These are phyloP conservation scores for Steatocranus sp. DNA, from an alignment of 2,797 vertebrate genomes.

Conservation along the genomic window DNA sequence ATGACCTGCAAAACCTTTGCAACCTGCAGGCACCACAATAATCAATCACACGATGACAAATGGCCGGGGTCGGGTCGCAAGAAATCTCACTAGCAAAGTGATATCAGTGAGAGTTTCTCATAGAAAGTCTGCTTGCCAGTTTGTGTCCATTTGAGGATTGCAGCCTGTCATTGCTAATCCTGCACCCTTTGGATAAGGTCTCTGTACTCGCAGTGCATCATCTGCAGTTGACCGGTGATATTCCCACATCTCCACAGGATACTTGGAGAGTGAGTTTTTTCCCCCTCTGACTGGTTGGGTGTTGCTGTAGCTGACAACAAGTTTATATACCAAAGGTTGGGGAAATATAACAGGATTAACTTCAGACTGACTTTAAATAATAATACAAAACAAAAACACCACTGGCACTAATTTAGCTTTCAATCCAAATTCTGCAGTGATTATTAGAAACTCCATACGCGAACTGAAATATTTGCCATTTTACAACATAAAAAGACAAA, in stretches of 20 bases:
- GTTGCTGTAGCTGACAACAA: background rate
- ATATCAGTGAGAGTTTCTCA: constrained; percentile 49
- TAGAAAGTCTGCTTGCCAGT: constrained; percentile 24
- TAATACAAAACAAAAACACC: background rate
- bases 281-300: background rate
- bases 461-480: background rate
- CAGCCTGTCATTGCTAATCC: background rate
- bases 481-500: background rate
- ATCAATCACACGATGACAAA: constrained; percentile 57
- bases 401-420: background rate
- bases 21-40: constrained; percentile 23
- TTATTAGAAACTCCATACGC: background rate
- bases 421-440: background rate
- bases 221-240: constrained; percentile 14
- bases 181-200: constrained; percentile 29
- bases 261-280: background rate
- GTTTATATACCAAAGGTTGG: background rate
- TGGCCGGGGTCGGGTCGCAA: constrained; percentile 13
- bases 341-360: background rate
- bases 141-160: constrained; percentile 41
- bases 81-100: constrained; percentile 43
- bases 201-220: background rate
- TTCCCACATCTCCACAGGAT: background rate
- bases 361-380: background rate
- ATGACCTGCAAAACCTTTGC: constrained; percentile 28